A percentile compares a stretch with the other conserved stretches of the same genome.
Evolutionary conservation across 2,113 vertebrate species (phyloP).

Genomic region (Otolemur garnettii): DNA sequence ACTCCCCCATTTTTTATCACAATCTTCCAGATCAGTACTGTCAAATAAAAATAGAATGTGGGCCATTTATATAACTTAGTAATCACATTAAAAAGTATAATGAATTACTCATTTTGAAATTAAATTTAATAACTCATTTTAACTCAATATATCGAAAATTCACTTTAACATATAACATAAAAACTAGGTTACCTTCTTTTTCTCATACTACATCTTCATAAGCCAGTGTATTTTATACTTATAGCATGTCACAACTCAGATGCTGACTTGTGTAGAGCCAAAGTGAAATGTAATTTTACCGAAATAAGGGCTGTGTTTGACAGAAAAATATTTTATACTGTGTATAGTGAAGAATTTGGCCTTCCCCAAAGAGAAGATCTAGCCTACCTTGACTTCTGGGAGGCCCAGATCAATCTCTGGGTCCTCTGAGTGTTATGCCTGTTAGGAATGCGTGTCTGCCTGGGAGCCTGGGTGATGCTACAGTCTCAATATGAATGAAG

Average conservation of each 20-base stretch:
- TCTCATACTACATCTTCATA: background rate
- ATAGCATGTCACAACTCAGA: background rate
- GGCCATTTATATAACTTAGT: background rate
- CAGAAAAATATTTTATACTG: background rate
- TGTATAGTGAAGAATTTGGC: background rate
- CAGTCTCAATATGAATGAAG: background rate
- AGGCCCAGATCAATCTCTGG: background rate
- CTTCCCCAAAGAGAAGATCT: background rate
- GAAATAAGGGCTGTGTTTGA: conserved; percentile 28
- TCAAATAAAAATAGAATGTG: background rate
- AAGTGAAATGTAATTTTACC: conserved; percentile 36
- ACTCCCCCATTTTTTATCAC: background rate
- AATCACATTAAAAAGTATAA: background rate
- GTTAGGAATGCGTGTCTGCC: background rate
- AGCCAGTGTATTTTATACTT: background rate
- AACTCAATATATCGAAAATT: background rate
- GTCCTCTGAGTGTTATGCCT: background rate
- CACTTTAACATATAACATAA: background rate
- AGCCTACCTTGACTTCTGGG: background rate
- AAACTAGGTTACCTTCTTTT: background rate
- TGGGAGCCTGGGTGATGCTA: background rate
- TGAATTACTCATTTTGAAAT: background rate
- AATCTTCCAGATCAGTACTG: background rate
- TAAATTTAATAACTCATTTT: conserved; percentile 2
- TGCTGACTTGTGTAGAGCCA: background rate